Evolutionary conservation across 2,888 invertebrate genomes (phyloP).

Genomic region (Euzetes globulus): DNA sequence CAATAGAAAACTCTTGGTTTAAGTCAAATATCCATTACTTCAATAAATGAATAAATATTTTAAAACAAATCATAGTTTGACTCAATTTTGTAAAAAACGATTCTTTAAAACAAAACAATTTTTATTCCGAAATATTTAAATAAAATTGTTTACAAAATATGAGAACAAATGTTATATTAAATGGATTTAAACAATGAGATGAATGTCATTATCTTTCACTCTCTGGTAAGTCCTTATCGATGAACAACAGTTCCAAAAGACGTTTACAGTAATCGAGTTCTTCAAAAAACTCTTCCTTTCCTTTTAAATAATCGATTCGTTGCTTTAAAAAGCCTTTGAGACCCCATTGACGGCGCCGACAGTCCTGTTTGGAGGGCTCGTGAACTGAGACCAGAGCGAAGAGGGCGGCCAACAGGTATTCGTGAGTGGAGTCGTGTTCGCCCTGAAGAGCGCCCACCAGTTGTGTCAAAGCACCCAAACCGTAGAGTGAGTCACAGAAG

Average conservation of each 20-base stretch:
- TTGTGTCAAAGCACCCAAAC: slow-evolving; percentile 49
- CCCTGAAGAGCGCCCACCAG: slow-evolving; percentile 46
- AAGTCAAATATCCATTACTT: too few species aligned
- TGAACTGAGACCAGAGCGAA: slow-evolving; percentile 50
- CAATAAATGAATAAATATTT: too few species aligned
- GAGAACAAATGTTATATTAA: neutral
- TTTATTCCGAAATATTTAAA: neutral
- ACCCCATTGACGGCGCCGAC: slow-evolving; percentile 49
- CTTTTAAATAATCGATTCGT: slow-evolving; percentile 47
- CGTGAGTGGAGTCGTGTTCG: slow-evolving; percentile 49
- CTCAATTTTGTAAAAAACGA: too few species aligned
- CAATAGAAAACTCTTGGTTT: too few species aligned
- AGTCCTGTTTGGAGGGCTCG: slow-evolving; percentile 48
- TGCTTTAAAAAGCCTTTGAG: slow-evolving; percentile 48
- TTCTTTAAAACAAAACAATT: too few species aligned
- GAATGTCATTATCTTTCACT: neutral
- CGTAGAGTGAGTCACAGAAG: slow-evolving; percentile 47
- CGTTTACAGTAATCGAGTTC: slow-evolving; percentile 44
- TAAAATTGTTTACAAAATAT: neutral
- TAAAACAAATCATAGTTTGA: too few species aligned
- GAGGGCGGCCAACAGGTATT: slow-evolving; percentile 53
- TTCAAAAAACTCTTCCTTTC: slow-evolving; percentile 50
- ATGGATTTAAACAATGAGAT: neutral
- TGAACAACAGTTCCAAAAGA: slow-evolving; percentile 40
- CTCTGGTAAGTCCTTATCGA: neutral